phyloP scores from a whole-genome alignment of 1,140 invertebrate species.

The Adelges cooleyi region DNA sequence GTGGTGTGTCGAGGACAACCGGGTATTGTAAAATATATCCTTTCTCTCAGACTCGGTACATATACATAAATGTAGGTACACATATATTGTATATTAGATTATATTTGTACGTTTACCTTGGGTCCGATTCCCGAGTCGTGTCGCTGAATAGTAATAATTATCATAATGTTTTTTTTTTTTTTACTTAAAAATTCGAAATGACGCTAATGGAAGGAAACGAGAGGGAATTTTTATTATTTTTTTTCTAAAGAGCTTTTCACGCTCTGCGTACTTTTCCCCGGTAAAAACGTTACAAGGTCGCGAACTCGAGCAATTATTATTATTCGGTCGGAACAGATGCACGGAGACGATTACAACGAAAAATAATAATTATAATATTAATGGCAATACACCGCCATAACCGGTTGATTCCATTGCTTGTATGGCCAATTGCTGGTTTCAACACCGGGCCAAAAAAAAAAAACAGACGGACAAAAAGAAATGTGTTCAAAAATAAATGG shows the following conservation, averaged over 20 bases:
- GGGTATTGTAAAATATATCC: conserved; percentile 25
- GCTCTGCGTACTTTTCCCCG: not conserved
- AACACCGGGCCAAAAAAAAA: too few species aligned
- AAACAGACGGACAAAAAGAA: too few species aligned
- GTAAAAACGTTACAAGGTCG: not conserved
- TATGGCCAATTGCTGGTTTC: too few species aligned
- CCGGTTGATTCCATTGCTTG: too few species aligned
- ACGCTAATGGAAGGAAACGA: not conserved
- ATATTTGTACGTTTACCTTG: conserved; percentile 10
- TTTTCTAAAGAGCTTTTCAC: conserved; percentile 14
- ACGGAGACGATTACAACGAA: too few species aligned
- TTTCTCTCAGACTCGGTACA: conserved; percentile 4
- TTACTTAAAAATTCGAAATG: conserved; percentile 15
- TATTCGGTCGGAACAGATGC: too few species aligned
- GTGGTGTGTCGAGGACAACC: conserved; percentile 27
- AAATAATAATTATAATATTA: too few species aligned
- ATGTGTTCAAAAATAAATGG: too few species aligned
- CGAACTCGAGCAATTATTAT: not conserved
- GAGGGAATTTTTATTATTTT: too few species aligned
- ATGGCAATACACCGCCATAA: too few species aligned
- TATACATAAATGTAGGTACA: too few species aligned
- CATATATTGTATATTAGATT: too few species aligned
- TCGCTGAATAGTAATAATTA: not conserved
- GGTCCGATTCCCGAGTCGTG: conserved; percentile 3
- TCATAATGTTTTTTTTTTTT: not conserved